phyloP scores from a whole-genome alignment of 1,140 invertebrate species.

The Adoxophyes honmai region DNA sequence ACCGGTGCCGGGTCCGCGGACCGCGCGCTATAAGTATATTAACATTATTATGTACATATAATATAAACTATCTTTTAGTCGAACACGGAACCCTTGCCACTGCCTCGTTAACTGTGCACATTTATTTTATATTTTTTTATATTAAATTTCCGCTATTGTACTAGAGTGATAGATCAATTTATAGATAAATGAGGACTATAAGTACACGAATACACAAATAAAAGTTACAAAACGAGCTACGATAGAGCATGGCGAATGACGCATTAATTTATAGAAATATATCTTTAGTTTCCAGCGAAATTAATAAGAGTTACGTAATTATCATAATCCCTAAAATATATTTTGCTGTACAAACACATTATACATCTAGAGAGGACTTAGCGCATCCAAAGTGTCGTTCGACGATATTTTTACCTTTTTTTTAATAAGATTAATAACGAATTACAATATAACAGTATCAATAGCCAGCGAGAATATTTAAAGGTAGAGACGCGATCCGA shows the following conservation, averaged over 20 bases:
- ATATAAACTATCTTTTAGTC: background rate
- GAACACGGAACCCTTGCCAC: background rate
- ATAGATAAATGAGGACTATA: constrained; percentile 19
- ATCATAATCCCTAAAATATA: constrained; percentile 12
- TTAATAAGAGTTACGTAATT: background rate
- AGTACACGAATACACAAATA: constrained; percentile 17
- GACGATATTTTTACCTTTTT: background rate
- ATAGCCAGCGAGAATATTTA: no score
- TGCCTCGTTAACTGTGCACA: constrained; percentile 18
- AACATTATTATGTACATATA: background rate
- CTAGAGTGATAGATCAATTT: constrained; percentile 27
- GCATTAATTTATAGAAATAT: constrained; percentile 20
- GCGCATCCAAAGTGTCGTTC: background rate
- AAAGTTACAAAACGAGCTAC: background rate
- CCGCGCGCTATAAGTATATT: no score
- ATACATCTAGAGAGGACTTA: background rate
- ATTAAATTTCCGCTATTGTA: constrained; percentile 24
- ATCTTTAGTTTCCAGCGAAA: constrained; percentile 22
- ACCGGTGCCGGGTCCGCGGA: no score
- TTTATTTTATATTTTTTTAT: constrained; percentile 22
- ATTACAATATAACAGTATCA: constrained; percentile 30
- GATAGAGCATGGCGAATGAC: constrained; percentile 16
- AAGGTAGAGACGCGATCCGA: no score
- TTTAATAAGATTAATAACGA: constrained; percentile 35
- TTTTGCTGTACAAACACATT: constrained; percentile 29